A percentile compares a stretch with the other conserved stretches of the same genome.
phyloP scores from a whole-genome alignment of 2,113 vertebrate species.

The Nanorana parkeri region DNA sequence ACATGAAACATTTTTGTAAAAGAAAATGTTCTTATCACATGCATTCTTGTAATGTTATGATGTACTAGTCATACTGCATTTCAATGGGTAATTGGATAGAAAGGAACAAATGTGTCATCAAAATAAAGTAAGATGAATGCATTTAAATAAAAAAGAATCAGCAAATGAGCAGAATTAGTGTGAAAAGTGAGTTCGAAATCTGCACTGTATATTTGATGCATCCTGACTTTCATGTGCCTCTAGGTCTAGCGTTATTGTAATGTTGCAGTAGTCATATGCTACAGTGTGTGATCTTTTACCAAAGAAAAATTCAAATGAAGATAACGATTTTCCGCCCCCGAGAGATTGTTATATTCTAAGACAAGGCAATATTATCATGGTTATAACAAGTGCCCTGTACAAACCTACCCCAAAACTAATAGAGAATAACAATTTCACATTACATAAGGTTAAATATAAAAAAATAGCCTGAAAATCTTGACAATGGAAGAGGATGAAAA shows the following conservation, averaged over 20 bases:
- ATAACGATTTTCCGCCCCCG: neutral
- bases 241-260: neutral
- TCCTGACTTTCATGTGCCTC: neutral
- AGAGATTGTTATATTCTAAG: neutral
- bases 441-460: neutral
- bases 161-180: neutral
- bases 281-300: slow-evolving; percentile 15
- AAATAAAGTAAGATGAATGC: no score
- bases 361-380: neutral
- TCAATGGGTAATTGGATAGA: no score
- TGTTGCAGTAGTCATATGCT: neutral
- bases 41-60: no score
- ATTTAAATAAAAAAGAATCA: no score
- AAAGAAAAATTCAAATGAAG: neutral
- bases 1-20: no score
- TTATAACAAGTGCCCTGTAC: neutral
- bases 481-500: slow-evolving; percentile 1
- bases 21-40: no score
- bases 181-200: neutral
- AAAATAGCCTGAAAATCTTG: slow-evolving; percentile 11
- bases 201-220: no score
- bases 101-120: no score
- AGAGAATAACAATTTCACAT: slow-evolving; percentile 2
- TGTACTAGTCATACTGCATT: no score
- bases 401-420: slow-evolving; percentile 1